Conservation (phyloP, 2,888 invertebrate species). For the Epinotia brunnichana region DNA sequence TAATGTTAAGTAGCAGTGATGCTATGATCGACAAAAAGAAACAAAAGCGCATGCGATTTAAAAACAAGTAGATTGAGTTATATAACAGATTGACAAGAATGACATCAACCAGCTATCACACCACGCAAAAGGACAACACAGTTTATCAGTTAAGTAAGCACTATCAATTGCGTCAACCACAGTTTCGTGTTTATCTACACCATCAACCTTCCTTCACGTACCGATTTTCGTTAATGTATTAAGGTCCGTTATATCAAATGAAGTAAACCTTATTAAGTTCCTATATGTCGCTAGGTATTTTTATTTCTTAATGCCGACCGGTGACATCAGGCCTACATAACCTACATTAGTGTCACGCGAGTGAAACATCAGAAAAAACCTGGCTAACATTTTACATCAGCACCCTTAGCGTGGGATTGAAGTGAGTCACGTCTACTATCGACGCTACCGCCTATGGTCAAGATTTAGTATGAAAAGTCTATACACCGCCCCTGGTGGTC, state of each 20-base stretch:
- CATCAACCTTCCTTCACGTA: conserved; percentile 26
- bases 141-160: conserved; percentile 21
- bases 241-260: not conserved
- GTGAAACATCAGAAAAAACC: not conserved
- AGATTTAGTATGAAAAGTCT: too few relatives aligned
- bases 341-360: not conserved
- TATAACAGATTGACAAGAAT: conserved; percentile 13
- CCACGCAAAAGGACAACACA: conserved; percentile 34
- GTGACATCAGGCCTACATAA: conserved; percentile 1
- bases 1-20: not conserved
- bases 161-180: conserved; percentile 32
- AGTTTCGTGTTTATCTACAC: conserved; percentile 26
- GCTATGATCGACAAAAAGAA: not conserved
- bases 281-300: not conserved
- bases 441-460: too few relatives aligned
- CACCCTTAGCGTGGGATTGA: too few relatives aligned
- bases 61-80: conserved; percentile 19
- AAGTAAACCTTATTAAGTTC: not conserved
- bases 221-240: conserved; percentile 25
- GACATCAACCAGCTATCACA: conserved; percentile 25
- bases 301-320: not conserved
- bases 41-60: conserved; percentile 2
- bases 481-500: too few relatives aligned
- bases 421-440: too few relatives aligned
- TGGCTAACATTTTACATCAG: not conserved